Evolutionary conservation across 2,113 vertebrate species (phyloP).

Genomic region (Chaenocephalus aceratus): DNA sequence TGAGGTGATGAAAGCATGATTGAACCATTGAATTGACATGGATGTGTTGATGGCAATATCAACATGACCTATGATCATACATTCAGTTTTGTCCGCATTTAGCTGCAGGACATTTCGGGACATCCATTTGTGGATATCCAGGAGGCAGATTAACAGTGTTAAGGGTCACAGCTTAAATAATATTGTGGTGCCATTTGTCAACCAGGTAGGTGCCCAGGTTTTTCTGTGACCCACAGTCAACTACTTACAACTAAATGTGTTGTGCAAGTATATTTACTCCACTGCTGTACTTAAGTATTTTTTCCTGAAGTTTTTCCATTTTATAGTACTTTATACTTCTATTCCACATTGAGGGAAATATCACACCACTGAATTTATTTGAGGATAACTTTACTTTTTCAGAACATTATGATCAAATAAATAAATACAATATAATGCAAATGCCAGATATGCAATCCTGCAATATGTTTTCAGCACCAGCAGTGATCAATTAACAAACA

Average conservation of each 20-base stretch:
- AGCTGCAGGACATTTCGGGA: no score
- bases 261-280: neutral
- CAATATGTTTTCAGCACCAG: neutral
- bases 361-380: neutral
- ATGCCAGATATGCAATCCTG: neutral
- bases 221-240: neutral
- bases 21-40: no score
- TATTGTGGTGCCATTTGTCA: no score
- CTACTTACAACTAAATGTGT: neutral
- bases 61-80: no score
- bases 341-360: neutral
- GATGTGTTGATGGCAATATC: no score
- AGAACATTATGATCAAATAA: neutral
- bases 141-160: no score
- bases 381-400: no score
- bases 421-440: neutral
- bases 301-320: neutral
- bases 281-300: neutral
- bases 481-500: neutral
- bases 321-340: neutral
- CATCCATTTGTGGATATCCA: no score
- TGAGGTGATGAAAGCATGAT: no score
- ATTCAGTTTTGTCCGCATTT: no score
- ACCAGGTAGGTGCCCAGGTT: conserved; percentile 6
- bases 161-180: conserved; percentile 10